Evolutionary conservation across 2,888 invertebrate genomes (phyloP).

Genomic region (Balanococcus diminutus): DNA sequence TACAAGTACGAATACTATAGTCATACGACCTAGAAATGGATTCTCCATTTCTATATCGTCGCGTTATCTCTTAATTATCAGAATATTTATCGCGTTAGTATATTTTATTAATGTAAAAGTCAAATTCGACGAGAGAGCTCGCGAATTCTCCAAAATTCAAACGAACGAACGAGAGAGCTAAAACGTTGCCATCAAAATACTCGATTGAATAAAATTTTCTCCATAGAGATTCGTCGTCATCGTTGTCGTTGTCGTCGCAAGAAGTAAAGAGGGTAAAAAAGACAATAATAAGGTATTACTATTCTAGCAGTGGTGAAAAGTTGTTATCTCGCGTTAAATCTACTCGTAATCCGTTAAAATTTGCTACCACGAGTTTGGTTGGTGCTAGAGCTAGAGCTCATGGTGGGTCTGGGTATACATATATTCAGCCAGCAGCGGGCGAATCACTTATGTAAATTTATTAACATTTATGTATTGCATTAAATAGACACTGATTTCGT

Average conservation of each 20-base stretch:
- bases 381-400: neutral
- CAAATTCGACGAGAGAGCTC: neutral
- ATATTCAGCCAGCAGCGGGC: neutral
- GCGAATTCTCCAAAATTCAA: neutral
- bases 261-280: neutral
- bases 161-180: no score
- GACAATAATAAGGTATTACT: neutral
- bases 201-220: neutral
- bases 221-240: no score
- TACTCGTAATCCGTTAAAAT: neutral
- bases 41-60: neutral
- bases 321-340: neutral
- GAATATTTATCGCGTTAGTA: neutral
- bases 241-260: no score
- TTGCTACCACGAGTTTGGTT: neutral
- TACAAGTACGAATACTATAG: neutral
- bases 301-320: neutral
- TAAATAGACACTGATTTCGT: constrained; percentile 9
- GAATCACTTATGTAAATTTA: constrained; percentile 1
- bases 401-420: neutral
- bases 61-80: neutral
- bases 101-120: neutral
- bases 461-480: neutral
- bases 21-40: neutral
- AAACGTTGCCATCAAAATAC: neutral